phyloP scores from a whole-genome alignment of 2,113 vertebrate genomes.

The Ovibos moschatus region DNA sequence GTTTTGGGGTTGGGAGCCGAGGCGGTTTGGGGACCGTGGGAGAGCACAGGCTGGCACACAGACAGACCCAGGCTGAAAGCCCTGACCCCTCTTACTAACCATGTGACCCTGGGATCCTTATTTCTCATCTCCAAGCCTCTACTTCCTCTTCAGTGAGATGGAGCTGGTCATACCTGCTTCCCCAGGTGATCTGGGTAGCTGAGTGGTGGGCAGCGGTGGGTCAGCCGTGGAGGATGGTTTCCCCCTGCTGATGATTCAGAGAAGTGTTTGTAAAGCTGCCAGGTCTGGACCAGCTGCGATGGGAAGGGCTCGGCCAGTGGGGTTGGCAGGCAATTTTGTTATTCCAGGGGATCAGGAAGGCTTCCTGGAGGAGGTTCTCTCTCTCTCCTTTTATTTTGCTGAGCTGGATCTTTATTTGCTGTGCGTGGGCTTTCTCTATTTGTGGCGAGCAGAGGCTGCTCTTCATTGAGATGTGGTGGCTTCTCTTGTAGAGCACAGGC shows the following conservation, averaged over 20 bases:
- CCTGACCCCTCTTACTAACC: not conserved
- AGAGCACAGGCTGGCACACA: not conserved
- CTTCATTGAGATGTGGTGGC: not conserved
- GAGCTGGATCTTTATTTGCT: not conserved
- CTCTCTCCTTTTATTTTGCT: not conserved
- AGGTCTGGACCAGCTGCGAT: not conserved
- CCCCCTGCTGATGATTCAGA: not conserved
- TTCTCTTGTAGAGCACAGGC: not conserved
- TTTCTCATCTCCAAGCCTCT: not conserved
- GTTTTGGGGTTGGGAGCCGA: not conserved
- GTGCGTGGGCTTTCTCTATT: rapidly evolving
- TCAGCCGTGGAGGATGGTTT: not conserved
- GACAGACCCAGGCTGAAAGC: not conserved
- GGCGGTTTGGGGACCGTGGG: rapidly evolving
- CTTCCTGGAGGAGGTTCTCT: not conserved
- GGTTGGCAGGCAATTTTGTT: rapidly evolving
- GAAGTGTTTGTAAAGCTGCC: not conserved
- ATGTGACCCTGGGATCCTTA: not conserved
- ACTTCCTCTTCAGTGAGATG: not conserved
- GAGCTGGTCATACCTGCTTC: not conserved
- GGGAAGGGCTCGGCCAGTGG: not conserved
- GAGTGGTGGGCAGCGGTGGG: not conserved
- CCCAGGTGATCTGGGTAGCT: not conserved
- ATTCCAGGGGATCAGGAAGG: not conserved
- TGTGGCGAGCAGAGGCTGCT: not conserved